phyloP scores from a whole-genome alignment of 2,797 vertebrate genomes.

The Semaprochilodus insignis region DNA sequence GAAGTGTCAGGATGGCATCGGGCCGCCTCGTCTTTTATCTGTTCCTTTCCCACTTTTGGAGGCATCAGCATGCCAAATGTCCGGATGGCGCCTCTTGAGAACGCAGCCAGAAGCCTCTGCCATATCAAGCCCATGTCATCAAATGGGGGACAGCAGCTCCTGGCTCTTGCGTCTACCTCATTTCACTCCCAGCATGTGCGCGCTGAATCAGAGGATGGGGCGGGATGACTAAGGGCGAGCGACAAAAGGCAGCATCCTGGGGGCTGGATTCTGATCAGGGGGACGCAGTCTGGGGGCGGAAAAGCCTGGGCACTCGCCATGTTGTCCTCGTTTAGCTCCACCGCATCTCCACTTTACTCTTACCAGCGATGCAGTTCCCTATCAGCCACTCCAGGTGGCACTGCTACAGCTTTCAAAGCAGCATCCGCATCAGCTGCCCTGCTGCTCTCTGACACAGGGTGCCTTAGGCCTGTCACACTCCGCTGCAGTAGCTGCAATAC shows the following conservation, averaged over 20 bases:
- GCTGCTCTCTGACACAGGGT: background rate
- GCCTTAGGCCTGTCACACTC: background rate
- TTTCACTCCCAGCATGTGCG: background rate
- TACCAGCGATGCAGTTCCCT: background rate
- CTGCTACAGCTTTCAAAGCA: background rate
- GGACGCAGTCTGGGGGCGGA: background rate
- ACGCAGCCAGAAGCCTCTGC: background rate
- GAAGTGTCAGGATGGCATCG: too few species aligned
- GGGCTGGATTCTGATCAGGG: constrained; percentile 6
- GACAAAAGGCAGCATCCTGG: background rate
- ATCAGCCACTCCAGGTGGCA: background rate
- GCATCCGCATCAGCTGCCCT: background rate
- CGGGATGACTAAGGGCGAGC: background rate
- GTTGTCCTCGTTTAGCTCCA: background rate
- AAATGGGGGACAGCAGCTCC: background rate
- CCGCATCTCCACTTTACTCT: background rate
- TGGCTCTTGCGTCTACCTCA: constrained; percentile 1
- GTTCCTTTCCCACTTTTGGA: background rate
- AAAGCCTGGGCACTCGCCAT: background rate
- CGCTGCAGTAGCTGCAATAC: background rate
- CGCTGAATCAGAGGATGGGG: background rate
- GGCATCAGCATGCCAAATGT: background rate
- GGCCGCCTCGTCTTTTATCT: too few species aligned
- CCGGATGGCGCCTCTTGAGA: background rate
- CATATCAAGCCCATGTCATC: background rate